Evolutionary conservation across 1,140 invertebrate species (phyloP).

Genomic region (Tetragnatha versicolor): DNA sequence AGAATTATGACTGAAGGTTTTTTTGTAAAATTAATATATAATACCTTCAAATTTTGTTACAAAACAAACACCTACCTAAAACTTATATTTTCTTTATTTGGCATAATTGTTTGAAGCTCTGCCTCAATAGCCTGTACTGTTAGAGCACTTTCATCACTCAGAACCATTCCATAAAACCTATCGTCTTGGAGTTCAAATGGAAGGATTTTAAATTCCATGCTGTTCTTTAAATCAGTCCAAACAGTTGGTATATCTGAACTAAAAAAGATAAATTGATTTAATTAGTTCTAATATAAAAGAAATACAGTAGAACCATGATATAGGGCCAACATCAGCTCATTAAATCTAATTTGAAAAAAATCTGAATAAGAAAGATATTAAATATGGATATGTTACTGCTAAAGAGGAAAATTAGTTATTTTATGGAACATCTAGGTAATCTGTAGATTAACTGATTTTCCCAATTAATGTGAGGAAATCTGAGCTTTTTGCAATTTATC

Average conservation of each 20-base stretch:
- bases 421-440: not conserved
- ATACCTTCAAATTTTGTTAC: not conserved
- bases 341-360: not conserved
- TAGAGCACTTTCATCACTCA: conserved; percentile 3
- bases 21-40: no score
- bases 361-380: not conserved
- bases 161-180: conserved; percentile 1
- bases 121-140: not conserved
- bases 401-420: not conserved
- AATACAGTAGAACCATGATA: not conserved
- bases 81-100: not conserved
- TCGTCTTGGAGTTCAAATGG: conserved; percentile 7
- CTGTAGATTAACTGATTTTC: no score
- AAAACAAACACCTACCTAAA: not conserved
- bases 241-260: not conserved
- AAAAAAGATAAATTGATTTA: not conserved
- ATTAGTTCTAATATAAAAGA: not conserved
- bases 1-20: no score
- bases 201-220: not conserved
- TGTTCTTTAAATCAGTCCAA: not conserved
- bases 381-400: no score
- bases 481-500: no score
- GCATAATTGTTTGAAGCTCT: not conserved
- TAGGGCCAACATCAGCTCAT: not conserved
- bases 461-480: no score